Base-by-base conservation (phyloP, 2,888 invertebrate species). In the Xiphydria camelus region DNA sequence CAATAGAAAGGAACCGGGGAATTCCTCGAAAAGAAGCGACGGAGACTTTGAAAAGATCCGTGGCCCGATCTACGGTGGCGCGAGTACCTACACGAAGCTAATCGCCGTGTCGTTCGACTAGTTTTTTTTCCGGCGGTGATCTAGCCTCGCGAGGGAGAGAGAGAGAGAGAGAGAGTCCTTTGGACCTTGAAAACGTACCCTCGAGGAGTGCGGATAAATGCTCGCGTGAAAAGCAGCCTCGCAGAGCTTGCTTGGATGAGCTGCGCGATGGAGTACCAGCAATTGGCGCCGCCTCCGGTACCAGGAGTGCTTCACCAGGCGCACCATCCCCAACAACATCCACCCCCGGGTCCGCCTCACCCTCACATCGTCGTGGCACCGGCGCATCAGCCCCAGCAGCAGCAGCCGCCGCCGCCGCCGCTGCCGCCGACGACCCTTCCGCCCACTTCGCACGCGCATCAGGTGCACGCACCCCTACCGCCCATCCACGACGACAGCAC, bases 381-480 rank as follows among this genome's bases (percentile, higher is more conserved):
- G 15, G 43, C 43, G 18, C 43, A 44, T 38, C 29, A 29, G 29
- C 59, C 54, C 43, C 61, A 59, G 15, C 29, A 12, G 14, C 43
- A 44, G 20, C 38, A 55, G 51, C 51, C 66, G 65, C 47, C 64
- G 60, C 52, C 57, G 58, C n/a, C n/a, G n/a, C n/a, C n/a, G n/a
- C n/a, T n/a, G n/a, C 46, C 66, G 62, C 59, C 73, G 51, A 82
- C 80, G 73, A 83, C 83, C 65, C 82, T 84, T 57, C 83, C 84
- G 58, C 84, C 80, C 53, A 83, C 84, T 57, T 81, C 84, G 64
- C 82, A 84, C 68, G 83, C 83, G 57, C 83, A 84, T 65, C 80
- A 83, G 66, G 82, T 83, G 45, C 83, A 83, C 77, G 79, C 83
- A 60, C 83, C 83, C 67, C 80, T 83, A 73, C 80, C 79, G 57